Evolutionary conservation across 2,888 invertebrate species (phyloP).

Genomic region (Trichopoda pennipes): DNA sequence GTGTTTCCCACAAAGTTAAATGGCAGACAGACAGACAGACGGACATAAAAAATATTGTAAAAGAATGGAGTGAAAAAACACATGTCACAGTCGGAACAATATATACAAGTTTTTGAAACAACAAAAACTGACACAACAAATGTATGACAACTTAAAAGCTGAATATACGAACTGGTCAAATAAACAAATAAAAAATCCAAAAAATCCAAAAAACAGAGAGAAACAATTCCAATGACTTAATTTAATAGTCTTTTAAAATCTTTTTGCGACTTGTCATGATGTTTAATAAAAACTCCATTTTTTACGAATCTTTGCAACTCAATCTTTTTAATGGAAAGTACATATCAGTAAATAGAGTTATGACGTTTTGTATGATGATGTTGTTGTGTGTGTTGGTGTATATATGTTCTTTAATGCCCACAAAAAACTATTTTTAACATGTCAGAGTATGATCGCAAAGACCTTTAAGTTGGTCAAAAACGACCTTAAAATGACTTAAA

Average conservation of each 20-base stretch:
- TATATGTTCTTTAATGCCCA: neutral
- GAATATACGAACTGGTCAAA: constrained; percentile 15
- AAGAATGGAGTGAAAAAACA: constrained; percentile 15
- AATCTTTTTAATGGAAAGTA: constrained; percentile 18
- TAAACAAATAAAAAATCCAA: neutral
- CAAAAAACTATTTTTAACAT: constrained; percentile 18
- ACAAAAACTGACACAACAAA: constrained; percentile 55
- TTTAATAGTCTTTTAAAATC: constrained; percentile 64
- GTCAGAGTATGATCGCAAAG: constrained; percentile 25
- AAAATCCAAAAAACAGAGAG: constrained; percentile 1
- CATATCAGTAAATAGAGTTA: constrained; percentile 17
- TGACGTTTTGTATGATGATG: neutral
- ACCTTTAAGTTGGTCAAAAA: constrained; percentile 45
- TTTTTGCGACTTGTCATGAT: constrained; percentile 57
- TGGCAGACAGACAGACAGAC: neutral
- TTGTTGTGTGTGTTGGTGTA: neutral
- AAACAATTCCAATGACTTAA: constrained; percentile 58
- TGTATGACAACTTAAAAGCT: constrained; percentile 47
- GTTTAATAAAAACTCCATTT: constrained; percentile 26
- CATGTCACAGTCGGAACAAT: constrained; percentile 34
- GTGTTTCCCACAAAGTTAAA: constrained; percentile 17
- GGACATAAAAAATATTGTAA: constrained; percentile 20
- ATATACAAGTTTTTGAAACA: constrained; percentile 13
- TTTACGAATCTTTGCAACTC: neutral
- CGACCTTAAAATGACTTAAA: constrained; percentile 44